Percentiles rank a stretch among this genome's conserved stretches.
Conservation (phyloP, 2,797 vertebrate species). For the Chaetodon trifasciatus region DNA sequence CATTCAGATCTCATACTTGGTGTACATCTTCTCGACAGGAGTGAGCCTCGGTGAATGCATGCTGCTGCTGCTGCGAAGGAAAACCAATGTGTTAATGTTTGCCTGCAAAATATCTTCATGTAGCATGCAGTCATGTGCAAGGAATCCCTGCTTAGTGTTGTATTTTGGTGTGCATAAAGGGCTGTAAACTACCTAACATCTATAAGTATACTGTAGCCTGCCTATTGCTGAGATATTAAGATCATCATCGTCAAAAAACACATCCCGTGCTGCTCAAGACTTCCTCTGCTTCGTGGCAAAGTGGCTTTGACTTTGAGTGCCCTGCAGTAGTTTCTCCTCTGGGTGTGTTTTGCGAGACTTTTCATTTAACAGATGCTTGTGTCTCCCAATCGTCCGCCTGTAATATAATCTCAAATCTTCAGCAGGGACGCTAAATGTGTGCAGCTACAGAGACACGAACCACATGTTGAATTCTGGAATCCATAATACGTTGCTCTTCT, state of each 20-base stretch:
- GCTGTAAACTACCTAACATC: not conserved
- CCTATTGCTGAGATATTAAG: not conserved
- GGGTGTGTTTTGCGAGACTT: not conserved
- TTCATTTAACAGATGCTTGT: constrained; percentile 24
- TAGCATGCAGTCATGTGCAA: not conserved
- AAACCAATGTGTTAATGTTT: not conserved
- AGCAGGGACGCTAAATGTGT: constrained; percentile 14
- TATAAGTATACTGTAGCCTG: not conserved
- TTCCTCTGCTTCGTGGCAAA: not conserved
- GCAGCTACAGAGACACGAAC: not conserved
- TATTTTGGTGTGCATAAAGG: not conserved
- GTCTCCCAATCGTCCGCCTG: constrained; percentile 5
- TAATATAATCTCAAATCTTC: constrained; percentile 9
- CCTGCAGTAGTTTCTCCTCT: not conserved
- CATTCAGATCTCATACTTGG: not conserved
- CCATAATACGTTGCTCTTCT: not conserved
- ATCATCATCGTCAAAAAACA: not conserved
- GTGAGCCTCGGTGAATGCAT: not conserved
- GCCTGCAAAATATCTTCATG: too few species aligned
- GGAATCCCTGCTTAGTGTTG: not conserved
- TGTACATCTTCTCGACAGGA: not conserved
- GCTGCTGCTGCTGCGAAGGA: not conserved
- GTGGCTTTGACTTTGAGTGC: constrained; percentile 14
- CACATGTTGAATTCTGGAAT: not conserved
- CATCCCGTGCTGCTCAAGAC: not conserved